A percentile compares a stretch with the other conserved stretches of the same genome.
These are phyloP conservation scores for Acleris cristana DNA, from an alignment of 2,888 invertebrate species.

Conservation along the genomic window DNA sequence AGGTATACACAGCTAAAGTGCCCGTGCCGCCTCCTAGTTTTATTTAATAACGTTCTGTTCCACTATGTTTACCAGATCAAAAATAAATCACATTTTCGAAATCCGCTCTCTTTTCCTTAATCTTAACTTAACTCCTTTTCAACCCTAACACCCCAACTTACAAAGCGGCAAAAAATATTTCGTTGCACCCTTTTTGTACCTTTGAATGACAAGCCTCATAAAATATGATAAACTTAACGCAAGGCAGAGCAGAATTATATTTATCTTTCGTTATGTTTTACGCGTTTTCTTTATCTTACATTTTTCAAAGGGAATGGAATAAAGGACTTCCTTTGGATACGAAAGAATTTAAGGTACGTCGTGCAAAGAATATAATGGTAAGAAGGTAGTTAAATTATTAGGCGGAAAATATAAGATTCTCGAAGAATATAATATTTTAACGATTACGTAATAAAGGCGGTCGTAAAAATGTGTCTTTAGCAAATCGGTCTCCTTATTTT, in stretches of 20 bases:
- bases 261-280: slow-evolving; percentile 14
- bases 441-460: too few relatives aligned
- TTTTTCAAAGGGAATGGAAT: not conserved
- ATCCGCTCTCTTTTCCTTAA: too few relatives aligned
- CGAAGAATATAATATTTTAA: too few relatives aligned
- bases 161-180: slow-evolving; percentile 14
- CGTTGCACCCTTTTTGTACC: slow-evolving; percentile 6
- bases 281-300: slow-evolving; percentile 15
- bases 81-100: too few relatives aligned
- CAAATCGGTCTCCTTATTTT: too few relatives aligned
- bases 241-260: slow-evolving; percentile 1
- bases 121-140: not conserved
- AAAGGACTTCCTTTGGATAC: not conserved
- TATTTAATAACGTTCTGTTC: too few relatives aligned
- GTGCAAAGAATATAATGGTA: not conserved
- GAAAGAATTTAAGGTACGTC: not conserved
- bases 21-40: too few relatives aligned
- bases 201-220: slow-evolving; percentile 21
- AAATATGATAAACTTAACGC: slow-evolving; percentile 11
- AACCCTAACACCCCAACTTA: slow-evolving; percentile 1
- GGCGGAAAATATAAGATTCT: not conserved
- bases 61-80: too few relatives aligned
- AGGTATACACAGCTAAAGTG: too few relatives aligned
- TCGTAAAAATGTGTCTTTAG: too few relatives aligned
- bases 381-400: not conserved